Conservation (phyloP, 2,113 vertebrate species). For the Neofelis nebulosa region DNA sequence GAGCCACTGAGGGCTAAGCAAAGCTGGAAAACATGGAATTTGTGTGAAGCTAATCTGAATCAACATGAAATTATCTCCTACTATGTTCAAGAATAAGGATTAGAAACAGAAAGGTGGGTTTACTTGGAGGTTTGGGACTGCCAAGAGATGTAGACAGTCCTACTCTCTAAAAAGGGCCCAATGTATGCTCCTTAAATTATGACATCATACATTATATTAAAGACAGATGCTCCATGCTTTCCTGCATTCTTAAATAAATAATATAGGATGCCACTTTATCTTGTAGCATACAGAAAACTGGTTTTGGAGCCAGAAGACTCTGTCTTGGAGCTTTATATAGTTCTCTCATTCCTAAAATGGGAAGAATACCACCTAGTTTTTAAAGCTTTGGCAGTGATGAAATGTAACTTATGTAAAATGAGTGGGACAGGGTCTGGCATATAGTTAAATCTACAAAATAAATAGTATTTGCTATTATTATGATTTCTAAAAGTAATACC, state of each 20-base stretch:
- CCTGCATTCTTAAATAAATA: background rate
- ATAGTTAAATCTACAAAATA: slow-evolving; percentile 16
- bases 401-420: background rate
- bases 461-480: background rate
- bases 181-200: background rate
- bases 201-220: background rate
- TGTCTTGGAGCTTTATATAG: background rate
- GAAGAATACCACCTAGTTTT: background rate
- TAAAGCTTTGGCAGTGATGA: background rate
- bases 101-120: background rate
- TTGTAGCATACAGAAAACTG: background rate
- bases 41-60: background rate
- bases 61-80: background rate
- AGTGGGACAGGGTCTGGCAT: background rate
- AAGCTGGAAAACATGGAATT: background rate
- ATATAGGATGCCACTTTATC: background rate
- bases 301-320: background rate
- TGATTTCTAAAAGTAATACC: background rate
- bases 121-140: background rate
- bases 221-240: background rate
- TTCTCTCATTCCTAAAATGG: slow-evolving; percentile 42
- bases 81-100: background rate
- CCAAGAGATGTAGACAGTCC: background rate
- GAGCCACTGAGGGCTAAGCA: background rate
- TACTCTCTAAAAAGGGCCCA: background rate